A percentile compares a stretch with the other conserved stretches of the same genome.
phyloP scores from a whole-genome alignment of 2,888 invertebrate species.

The Sphinx pinastri region DNA sequence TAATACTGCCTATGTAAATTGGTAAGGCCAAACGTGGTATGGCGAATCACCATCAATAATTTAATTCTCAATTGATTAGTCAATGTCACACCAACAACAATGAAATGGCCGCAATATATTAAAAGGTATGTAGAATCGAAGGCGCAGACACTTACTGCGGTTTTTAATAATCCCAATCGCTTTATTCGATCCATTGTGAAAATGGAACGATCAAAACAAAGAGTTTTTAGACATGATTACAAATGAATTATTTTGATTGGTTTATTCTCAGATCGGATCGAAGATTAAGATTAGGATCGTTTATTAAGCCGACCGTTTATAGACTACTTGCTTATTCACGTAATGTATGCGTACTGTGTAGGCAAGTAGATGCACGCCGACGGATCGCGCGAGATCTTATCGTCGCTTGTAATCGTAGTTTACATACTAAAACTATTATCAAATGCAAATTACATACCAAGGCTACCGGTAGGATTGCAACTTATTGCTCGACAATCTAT shows the following conservation, averaged over 20 bases:
- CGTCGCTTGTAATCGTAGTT: constrained; percentile 46
- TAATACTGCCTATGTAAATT: neutral
- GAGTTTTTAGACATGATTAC: too few relatives aligned
- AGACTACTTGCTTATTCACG: constrained; percentile 38
- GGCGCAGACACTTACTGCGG: constrained; percentile 22
- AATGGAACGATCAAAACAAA: too few relatives aligned
- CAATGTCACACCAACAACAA: too few relatives aligned
- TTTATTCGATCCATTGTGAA: too few relatives aligned
- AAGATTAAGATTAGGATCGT: too few relatives aligned
- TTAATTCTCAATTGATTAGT: too few relatives aligned
- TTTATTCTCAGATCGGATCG: too few relatives aligned
- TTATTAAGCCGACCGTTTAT: neutral
- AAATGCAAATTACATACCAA: constrained; percentile 17
- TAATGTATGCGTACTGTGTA: constrained; percentile 50
- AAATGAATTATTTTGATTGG: too few relatives aligned
- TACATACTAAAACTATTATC: constrained; percentile 26
- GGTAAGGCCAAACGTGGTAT: too few relatives aligned
- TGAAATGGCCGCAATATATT: neutral
- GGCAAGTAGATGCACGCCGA: constrained; percentile 52
- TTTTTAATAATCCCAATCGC: too few relatives aligned
- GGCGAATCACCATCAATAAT: too few relatives aligned
- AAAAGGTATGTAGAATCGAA: constrained; percentile 33
- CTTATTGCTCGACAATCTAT: constrained; percentile 8
- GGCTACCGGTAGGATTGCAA: neutral
- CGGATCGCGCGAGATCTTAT: constrained; percentile 36